These are phyloP conservation scores for Drosophila pachea DNA, from an alignment of 1,140 invertebrate genomes.

Conservation along the genomic window DNA sequence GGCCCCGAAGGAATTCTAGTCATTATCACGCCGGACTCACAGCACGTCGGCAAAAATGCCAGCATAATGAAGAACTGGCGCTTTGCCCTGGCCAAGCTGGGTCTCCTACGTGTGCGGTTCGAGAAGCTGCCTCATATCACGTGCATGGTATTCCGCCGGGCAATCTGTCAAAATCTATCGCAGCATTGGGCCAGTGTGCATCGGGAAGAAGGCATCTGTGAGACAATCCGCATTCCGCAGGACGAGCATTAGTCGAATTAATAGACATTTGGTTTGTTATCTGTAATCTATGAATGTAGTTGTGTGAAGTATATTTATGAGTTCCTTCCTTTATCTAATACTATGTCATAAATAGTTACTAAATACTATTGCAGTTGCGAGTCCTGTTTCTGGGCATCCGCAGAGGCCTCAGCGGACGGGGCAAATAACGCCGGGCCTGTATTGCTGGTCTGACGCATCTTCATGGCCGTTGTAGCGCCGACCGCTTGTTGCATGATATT, in stretches of 20 bases:
- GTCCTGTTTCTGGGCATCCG: constrained; percentile 13
- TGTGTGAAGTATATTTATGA: constrained; percentile 29
- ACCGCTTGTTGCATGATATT: constrained; percentile 63
- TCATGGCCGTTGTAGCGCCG: constrained; percentile 40
- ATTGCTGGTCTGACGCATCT: constrained; percentile 28
- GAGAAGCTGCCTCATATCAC: constrained; percentile 93
- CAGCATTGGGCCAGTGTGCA: constrained; percentile 82
- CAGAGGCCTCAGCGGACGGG: constrained; percentile 1
- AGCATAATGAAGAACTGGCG: constrained; percentile 93
- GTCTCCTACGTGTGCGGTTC: constrained; percentile 89
- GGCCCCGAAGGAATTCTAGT: constrained; percentile 87
- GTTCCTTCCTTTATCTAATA: constrained; percentile 25
- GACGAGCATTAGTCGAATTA: constrained; percentile 70
- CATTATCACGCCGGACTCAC: constrained; percentile 94
- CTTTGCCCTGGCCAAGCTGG: constrained; percentile 86
- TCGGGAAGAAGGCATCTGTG: constrained; percentile 78
- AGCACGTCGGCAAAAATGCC: constrained; percentile 90
- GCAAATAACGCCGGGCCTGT: not conserved
- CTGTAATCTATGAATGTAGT: constrained; percentile 40
- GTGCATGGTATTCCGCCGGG: constrained; percentile 92
- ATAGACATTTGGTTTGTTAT: constrained; percentile 40
- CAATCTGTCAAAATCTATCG: constrained; percentile 81
- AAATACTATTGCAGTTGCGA: constrained; percentile 31
- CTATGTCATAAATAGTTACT: constrained; percentile 34
- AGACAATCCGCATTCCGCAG: constrained; percentile 83